Percentiles rank a stretch among this genome's conserved stretches.
These are phyloP conservation scores for Coenonympha glycerion DNA, from an alignment of 2,888 invertebrate genomes.

Conservation along the genomic window DNA sequence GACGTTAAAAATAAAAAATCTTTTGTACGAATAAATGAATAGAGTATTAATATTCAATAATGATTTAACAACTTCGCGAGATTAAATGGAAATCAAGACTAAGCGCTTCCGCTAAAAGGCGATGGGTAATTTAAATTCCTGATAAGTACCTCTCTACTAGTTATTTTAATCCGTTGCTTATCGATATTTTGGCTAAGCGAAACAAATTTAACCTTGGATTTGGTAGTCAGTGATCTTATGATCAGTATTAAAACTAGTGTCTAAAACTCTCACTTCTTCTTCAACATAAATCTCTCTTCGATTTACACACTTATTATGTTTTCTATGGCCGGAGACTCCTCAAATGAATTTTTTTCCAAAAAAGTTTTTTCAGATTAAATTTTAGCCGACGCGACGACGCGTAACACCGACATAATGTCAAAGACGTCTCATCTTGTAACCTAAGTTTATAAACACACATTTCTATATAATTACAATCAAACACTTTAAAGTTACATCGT, in stretches of 20 bases:
- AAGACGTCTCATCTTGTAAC: too few relatives aligned
- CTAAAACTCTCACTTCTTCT: too few relatives aligned
- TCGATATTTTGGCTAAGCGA: constrained; percentile 14
- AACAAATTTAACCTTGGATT: constrained; percentile 8
- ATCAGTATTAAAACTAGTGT: too few relatives aligned
- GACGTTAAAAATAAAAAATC: background rate
- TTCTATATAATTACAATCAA: constrained; percentile 13
- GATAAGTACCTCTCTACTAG: constrained; percentile 9
- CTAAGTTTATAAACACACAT: constrained; percentile 14
- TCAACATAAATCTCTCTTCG: too few relatives aligned
- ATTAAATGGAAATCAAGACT: constrained; percentile 11
- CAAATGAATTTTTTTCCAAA: too few relatives aligned
- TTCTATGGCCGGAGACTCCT: too few relatives aligned
- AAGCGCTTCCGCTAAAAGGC: constrained; percentile 13
- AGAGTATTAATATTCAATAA: background rate
- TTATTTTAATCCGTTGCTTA: constrained; percentile 16
- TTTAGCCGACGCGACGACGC: background rate
- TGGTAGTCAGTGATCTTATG: background rate
- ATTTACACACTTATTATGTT: too few relatives aligned
- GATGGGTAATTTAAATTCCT: constrained; percentile 17
- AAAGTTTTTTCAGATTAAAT: background rate
- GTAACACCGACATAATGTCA: background rate
- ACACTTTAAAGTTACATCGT: constrained; percentile 21
- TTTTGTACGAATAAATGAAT: background rate
- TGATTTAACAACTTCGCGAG: constrained; percentile 4